Base-by-base conservation (phyloP, 2,888 invertebrate genomes). In the Norana najaformis region DNA sequence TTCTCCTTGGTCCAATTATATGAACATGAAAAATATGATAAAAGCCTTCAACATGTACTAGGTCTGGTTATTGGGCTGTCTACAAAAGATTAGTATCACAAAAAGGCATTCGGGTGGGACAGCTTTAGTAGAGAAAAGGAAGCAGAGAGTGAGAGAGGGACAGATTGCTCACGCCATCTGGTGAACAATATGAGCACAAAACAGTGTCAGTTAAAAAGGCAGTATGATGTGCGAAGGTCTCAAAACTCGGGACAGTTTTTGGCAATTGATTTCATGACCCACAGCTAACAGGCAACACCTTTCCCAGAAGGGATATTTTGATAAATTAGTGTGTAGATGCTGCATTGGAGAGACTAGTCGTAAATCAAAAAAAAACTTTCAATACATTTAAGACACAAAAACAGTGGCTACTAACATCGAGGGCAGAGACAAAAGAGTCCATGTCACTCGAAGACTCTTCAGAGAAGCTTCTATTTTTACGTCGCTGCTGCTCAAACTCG, bases 371-470 rank as follows among this genome's bases (percentile, higher is more conserved):
- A n/a, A 23, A 14, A 47, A 47, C 23, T 16, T 20, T 47, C 47
- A 47, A 20, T 47, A 23, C 20, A 47, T 47, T 23, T 47, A 47
- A 2, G 47, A 53, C 53, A 4, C 36, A 36, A 89, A 23, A 34
- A 53, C 30, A n/a, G 34, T 36, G 34, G 35, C 69, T 53, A 89
- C 89, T 47, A 82, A 95, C 95, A 95, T 98, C 99, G 94, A 98
- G 97, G 0, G 99, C 99, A 2, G 98, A 99, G 89, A 98, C 98
- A 95, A 98, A 99, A 91, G 98, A 98, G 94, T 99, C 99, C 88
- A 93, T 93, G 90, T 95, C 95, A 91, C 94, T 94, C 8, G 94
- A 94, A 8, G 93, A 93, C 20, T 92, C 93, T 83, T 93, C 91
- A 85, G 89, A 90, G 30, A 88, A 37, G 11, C 47, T 18, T n/a